Conservation (phyloP, 2,113 vertebrate species). For the Scatophagus argus region DNA sequence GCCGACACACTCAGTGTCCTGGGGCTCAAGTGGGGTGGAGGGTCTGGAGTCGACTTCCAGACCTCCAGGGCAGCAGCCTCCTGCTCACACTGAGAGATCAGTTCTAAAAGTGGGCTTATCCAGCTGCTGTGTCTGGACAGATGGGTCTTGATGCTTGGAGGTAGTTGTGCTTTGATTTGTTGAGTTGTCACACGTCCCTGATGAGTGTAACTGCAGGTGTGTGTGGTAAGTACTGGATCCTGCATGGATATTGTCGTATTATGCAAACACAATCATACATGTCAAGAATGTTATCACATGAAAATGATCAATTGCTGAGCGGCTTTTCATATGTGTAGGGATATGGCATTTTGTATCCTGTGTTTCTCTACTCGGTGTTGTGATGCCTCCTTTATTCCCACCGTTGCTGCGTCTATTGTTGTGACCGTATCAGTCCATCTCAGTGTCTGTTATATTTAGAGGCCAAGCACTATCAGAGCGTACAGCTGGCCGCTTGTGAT, state of each 20-base stretch:
- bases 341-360: slow-evolving; percentile 3
- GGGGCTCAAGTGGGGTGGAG: background rate
- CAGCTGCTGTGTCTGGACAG: slow-evolving; percentile 55
- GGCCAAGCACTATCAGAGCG: slow-evolving; percentile 68
- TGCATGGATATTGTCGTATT: slow-evolving; percentile 17
- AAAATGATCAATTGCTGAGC: slow-evolving; percentile 19
- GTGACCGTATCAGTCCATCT: slow-evolving; percentile 68
- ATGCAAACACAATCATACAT: slow-evolving; percentile 26
- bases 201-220: background rate
- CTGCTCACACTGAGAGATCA: slow-evolving; percentile 41
- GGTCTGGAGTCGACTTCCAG: slow-evolving; percentile 49
- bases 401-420: slow-evolving; percentile 44
- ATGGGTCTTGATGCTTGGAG: slow-evolving; percentile 56
- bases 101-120: slow-evolving; percentile 60
- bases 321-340: background rate
- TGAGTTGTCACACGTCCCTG: slow-evolving; percentile 8
- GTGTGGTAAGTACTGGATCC: background rate
- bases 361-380: slow-evolving; percentile 20
- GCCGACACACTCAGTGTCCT: slow-evolving; percentile 23
- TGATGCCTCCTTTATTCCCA: slow-evolving; percentile 44
- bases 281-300: slow-evolving; percentile 35
- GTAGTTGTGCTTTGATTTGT: slow-evolving; percentile 23
- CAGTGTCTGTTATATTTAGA: slow-evolving; percentile 74
- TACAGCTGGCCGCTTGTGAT: slow-evolving; percentile 71
- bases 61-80: slow-evolving; percentile 41